Evolutionary conservation across 2,113 vertebrate species (phyloP), one percentile per base, ranked within the genome.

Genomic region (Sitta europaea): DNA sequence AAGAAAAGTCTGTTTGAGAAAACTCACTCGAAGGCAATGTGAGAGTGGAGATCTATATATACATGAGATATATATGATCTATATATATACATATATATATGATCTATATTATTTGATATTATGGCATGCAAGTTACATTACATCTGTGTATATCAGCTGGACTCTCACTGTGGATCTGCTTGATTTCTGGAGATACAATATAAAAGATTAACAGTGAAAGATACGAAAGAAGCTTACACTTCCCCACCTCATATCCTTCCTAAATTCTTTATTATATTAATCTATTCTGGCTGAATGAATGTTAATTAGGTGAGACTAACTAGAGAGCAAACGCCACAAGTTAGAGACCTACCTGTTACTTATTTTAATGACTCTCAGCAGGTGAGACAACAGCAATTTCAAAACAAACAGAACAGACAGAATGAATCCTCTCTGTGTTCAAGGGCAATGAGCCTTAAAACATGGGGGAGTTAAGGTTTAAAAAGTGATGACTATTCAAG

Each of bases 401-500:
- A 81, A 83, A 90, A 31, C 50, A 94, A 88, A 86, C 35, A 75
- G 61, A 93, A 91, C 24, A 93, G 57, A 86, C 33, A 90, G n/a
- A 96, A 79, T 68, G 45, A 92, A 94, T 93, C 58, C 38, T 89
- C 50, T 50, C 54, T 77, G 42, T 68, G 51, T 79, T 93, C 58
- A 95, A 79, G 59, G 50, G 79, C 27, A 35, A 85, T 92, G 62
- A 92, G 81, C 81, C 81, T 96, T 85, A 85, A 91, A 96, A 86
- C 42, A 85, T 78, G 59, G 28, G 3, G 3, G 12, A 29, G 9
- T 54, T 65, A 89, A 86, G 62, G 29, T 79, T 68, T 88, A 73
- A 92, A 79, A 87, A 79, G 38, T 45, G 11, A n/a, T 66, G 71
- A 10, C 35, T 73, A 18, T 58, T 85, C 47, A 59, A 70, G 58